Base-by-base conservation (phyloP, 2,888 invertebrate genomes). In the Stenotaenia linearis region DNA sequence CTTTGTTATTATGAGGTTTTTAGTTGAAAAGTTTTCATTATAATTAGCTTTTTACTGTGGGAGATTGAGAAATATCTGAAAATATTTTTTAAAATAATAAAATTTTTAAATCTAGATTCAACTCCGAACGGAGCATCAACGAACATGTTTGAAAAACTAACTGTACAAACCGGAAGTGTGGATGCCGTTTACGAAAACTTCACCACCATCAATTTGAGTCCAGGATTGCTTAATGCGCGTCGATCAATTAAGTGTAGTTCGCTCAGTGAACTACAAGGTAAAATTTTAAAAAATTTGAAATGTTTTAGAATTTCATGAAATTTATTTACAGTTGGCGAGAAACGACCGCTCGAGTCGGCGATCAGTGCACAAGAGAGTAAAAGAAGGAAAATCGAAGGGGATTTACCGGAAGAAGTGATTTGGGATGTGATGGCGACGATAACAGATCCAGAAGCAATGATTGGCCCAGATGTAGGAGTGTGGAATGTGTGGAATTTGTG, bases 361-460 rank as follows among this genome's bases (percentile, higher is more conserved):
- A 80, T 82, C 23, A 74, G 83, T 10, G 81, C 82, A 69, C 85
- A 84, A 9, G 83, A 82, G n/a, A 45, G 80, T 0, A 86, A 86
- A 82, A 83, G 84, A 78, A 83, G 83, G 80, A 84, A 84, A 80
- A 81, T 82, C 77, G 82, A 82, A 79, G 82, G 86, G 80, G 96
- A 96, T 88, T 89, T 95, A 78, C 90, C 92, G 69, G 91, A 92
- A 80, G 92, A 94, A 10, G 91, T 92, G 0, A 92, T 96, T 0
- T 90, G 92, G 4, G 92, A 94, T 84, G 93, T 96, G 45, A 90
- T 96, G 75, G 92, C 93, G 75, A 92, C 92, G 21, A 93, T 96
- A 81, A 91, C 91, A 78, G 94, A 95, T 85, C 93, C 94, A 0
- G 92, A 92, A 85, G 92, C 93, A 82, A 93, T 94, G 91, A 91